Conservation (phyloP, 1,140 invertebrate species). For the Caenorhabditis inopinata region DNA sequence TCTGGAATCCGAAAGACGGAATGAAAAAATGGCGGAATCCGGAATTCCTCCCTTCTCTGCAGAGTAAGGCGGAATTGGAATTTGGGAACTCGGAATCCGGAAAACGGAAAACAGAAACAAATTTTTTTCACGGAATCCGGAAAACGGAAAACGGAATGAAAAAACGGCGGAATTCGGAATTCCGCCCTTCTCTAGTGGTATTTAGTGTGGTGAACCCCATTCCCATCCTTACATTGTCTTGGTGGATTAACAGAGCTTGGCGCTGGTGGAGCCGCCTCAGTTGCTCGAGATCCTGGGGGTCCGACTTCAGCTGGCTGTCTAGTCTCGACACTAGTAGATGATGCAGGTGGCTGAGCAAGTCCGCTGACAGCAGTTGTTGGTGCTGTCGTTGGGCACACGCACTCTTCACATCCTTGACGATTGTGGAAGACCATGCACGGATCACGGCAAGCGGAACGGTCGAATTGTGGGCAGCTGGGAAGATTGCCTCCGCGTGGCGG, state of each 20-base stretch:
- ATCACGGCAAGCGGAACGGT: constrained; percentile 55
- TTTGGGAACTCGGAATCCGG: too few species aligned
- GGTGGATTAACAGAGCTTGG: constrained; percentile 7
- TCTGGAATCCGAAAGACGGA: too few species aligned
- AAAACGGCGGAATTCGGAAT: too few species aligned
- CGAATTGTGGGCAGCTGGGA: constrained; percentile 53
- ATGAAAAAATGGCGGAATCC: too few species aligned
- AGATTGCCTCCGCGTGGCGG: not conserved
- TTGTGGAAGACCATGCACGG: constrained; percentile 66
- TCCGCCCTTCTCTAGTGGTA: too few species aligned
- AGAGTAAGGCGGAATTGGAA: too few species aligned
- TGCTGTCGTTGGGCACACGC: constrained; percentile 55
- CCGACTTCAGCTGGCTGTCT: not conserved
- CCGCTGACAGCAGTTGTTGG: constrained; percentile 4
- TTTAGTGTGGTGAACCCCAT: too few species aligned
- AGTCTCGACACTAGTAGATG: constrained; percentile 18
- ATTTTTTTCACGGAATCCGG: too few species aligned
- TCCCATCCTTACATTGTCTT: constrained; percentile 5
- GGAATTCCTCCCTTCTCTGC: too few species aligned
- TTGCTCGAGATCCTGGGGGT: constrained; percentile 42
- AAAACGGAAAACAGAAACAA: too few species aligned
- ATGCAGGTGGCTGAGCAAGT: constrained; percentile 11
- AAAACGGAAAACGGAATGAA: too few species aligned
- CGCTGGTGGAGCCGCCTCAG: constrained; percentile 9
- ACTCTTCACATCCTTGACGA: constrained; percentile 61